phyloP scores from a whole-genome alignment of 2,113 vertebrate species.

The Apteryx owenii region DNA sequence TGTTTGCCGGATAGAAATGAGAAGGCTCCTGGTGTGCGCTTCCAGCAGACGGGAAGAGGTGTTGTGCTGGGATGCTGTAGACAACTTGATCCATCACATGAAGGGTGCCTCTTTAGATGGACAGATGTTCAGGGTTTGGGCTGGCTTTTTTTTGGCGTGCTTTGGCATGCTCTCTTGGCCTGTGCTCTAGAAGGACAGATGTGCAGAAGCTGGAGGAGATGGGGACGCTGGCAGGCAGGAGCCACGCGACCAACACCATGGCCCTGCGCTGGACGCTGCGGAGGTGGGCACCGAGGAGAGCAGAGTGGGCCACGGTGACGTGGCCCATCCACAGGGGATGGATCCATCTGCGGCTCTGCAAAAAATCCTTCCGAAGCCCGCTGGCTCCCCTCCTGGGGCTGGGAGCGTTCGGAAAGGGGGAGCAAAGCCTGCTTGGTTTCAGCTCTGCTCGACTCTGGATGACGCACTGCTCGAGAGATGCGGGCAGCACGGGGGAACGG shows the following conservation, averaged over 20 bases:
- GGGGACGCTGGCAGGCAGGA: background rate
- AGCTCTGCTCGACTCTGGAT: background rate
- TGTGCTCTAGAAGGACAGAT: too few relatives aligned
- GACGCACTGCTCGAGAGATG: background rate
- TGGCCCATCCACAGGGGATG: too few relatives aligned
- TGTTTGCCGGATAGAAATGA: too few relatives aligned
- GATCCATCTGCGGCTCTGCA: background rate
- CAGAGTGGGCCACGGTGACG: too few relatives aligned
- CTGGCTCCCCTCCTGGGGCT: background rate
- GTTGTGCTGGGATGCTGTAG: background rate
- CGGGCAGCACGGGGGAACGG: background rate
- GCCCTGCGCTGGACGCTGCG: too few relatives aligned
- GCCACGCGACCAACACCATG: too few relatives aligned
- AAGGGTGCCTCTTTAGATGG: background rate
- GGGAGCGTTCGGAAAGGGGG: constrained; percentile 32
- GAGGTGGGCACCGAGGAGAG: too few relatives aligned
- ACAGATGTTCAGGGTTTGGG: background rate
- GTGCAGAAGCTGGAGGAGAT: too few relatives aligned
- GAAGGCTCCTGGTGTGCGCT: too few relatives aligned
- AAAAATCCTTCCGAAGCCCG: background rate
- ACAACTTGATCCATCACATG: rapidly evolving
- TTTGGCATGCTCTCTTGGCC: background rate
- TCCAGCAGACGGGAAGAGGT: too few relatives aligned
- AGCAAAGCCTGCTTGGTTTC: background rate
- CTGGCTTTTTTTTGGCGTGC: too few relatives aligned